Conservation (phyloP, 2,113 vertebrate species). For the Rissa tridactyla region DNA sequence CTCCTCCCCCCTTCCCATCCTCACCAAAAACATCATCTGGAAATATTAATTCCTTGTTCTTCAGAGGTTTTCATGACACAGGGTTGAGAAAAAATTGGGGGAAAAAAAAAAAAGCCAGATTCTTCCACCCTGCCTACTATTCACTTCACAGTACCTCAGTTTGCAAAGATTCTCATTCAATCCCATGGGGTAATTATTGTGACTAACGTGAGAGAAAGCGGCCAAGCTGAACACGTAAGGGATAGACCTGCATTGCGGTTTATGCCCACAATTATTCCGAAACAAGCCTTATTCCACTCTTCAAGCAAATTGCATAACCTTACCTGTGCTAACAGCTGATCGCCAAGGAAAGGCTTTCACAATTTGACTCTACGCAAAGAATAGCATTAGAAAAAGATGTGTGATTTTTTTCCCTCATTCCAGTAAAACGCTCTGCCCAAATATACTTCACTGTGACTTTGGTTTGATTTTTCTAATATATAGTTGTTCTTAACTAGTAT, state of each 20-base stretch:
- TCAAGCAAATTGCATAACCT: background rate
- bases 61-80: background rate
- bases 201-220: background rate
- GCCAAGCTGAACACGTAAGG: background rate
- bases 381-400: background rate
- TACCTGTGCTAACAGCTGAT: background rate
- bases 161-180: background rate
- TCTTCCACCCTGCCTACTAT: background rate
- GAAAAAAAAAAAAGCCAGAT: background rate
- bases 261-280: background rate
- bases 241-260: background rate
- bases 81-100: background rate
- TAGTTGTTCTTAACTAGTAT: background rate
- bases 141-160: background rate
- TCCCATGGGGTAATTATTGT: background rate
- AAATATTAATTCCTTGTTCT: background rate
- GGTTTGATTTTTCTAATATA: background rate
- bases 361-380: background rate
- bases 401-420: background rate
- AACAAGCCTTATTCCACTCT: background rate
- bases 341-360: background rate
- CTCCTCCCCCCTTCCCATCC: background rate
- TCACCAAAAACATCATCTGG: background rate
- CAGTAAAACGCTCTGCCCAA: background rate
- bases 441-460: background rate